Evolutionary conservation across 2,888 invertebrate species (phyloP).

Genomic region (Cephus spinipes): DNA sequence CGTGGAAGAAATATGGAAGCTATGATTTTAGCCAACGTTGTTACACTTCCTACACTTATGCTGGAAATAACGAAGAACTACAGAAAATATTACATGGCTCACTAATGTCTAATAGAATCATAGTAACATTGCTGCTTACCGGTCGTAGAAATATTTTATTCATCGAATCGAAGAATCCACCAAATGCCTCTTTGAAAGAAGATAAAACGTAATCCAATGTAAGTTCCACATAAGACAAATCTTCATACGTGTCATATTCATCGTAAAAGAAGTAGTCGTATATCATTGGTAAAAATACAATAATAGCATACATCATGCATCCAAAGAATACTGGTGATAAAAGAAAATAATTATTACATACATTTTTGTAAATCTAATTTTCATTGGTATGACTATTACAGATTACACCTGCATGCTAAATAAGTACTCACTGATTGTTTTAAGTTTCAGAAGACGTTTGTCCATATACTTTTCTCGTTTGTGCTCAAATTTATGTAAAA

Average conservation of each 20-base stretch:
- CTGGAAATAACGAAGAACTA: constrained; percentile 42
- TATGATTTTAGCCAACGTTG: constrained; percentile 29
- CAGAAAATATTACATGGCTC: constrained; percentile 17
- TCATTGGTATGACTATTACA: background rate
- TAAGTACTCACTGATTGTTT: constrained; percentile 47
- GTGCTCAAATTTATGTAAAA: constrained; percentile 29
- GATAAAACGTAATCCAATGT: constrained; percentile 48
- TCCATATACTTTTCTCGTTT: constrained; percentile 32
- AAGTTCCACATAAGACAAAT: constrained; percentile 48
- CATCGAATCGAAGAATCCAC: constrained; percentile 43
- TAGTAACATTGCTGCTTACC: constrained; percentile 41
- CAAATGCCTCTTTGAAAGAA: constrained; percentile 56
- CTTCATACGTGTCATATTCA: constrained; percentile 48
- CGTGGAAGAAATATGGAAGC: constrained; percentile 5
- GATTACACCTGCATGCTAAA: background rate
- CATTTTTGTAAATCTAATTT: background rate
- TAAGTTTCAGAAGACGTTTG: constrained; percentile 43
- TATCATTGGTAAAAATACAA: constrained; percentile 51
- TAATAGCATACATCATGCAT: constrained; percentile 46
- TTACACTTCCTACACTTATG: constrained; percentile 51
- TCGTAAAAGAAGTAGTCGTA: constrained; percentile 54
- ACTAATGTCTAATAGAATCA: background rate
- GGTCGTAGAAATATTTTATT: constrained; percentile 48
- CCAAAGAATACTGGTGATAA: constrained; percentile 49
- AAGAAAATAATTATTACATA: background rate